Evolutionary conservation across 2,113 vertebrate species (phyloP), one percentile per base, ranked within the genome.

Genomic region (Stigmatopora argus): DNA sequence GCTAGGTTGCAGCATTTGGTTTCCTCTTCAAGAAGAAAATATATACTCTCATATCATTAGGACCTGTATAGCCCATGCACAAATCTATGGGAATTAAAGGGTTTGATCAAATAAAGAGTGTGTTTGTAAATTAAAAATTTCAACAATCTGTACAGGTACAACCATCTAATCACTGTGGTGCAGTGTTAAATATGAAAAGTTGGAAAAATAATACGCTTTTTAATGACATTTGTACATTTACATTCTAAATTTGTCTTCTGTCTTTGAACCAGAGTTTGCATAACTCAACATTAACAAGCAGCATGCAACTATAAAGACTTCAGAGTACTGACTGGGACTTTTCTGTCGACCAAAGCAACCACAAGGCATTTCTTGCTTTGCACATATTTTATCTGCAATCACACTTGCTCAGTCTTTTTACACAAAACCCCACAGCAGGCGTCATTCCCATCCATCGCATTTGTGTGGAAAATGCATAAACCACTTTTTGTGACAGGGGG

Each of bases 1-100:
- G 51, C 52, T 31, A 63, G 62, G 49, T 64, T 26, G 19, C 45
- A 62, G 21, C 66, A 60, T 69, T 73, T 76, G 64, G 74, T 75
- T 75, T 70, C 70, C 72, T 76, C 82, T 67, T 68, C 62, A 59
- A 74, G 66, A 78, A 78, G 69, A 71, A 19, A 67, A 56, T 38
- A 67, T 74, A 62, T 73, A 58, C 71, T 64, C 60, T 70, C 79
- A 72, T 68, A 73, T 72, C 70, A 70, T 38, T 63, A 67, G 45
- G 70, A 63, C 74, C 60, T 62, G 45, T 64, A 66, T 71, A 70
- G 49, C 64, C 72, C n/a, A 9, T 10, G 21, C 14, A 49, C 4
- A 17, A 19, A 52, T 23, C 21, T 1, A 23, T 21, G 11, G 21
- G 19, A 23, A 21, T 10, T 12, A 53, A 23, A 66, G 67, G 11